Conservation (phyloP, 2,797 vertebrate genomes). For the Manis javanica region DNA sequence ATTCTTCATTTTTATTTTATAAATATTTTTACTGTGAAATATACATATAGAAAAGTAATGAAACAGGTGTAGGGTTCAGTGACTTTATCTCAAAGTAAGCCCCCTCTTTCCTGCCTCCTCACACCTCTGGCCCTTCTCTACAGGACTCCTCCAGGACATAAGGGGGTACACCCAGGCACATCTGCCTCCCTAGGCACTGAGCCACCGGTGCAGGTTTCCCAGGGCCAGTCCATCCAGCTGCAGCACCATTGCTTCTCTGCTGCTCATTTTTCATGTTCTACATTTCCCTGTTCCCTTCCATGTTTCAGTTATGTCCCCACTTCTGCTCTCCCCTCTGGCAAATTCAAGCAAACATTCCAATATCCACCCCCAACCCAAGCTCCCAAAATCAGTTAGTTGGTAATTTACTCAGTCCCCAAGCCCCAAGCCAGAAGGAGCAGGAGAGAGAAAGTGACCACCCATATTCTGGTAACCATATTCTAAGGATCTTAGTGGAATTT, state of each 20-base stretch:
- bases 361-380: not conserved
- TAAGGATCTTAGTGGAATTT: not conserved
- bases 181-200: not conserved
- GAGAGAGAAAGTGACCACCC: not conserved
- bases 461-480: not conserved
- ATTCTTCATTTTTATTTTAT: not conserved
- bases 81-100: not conserved
- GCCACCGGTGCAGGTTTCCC: not conserved
- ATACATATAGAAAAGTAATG: not conserved
- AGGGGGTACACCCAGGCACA: fast-evolving
- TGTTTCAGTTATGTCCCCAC: no score
- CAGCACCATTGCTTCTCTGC: no score
- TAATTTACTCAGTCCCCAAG: not conserved
- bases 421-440: not conserved
- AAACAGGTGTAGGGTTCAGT: not conserved
- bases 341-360: not conserved
- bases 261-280: no score
- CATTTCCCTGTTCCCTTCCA: not conserved
- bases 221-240: not conserved
- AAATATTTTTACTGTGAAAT: not conserved
- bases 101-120: no score
- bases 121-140: not conserved
- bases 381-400: no score
- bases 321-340: not conserved
- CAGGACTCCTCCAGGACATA: not conserved